A percentile compares a stretch with the other conserved stretches of the same genome.
Conservation (phyloP, 2,113 vertebrate species). For the Galbula dea region DNA sequence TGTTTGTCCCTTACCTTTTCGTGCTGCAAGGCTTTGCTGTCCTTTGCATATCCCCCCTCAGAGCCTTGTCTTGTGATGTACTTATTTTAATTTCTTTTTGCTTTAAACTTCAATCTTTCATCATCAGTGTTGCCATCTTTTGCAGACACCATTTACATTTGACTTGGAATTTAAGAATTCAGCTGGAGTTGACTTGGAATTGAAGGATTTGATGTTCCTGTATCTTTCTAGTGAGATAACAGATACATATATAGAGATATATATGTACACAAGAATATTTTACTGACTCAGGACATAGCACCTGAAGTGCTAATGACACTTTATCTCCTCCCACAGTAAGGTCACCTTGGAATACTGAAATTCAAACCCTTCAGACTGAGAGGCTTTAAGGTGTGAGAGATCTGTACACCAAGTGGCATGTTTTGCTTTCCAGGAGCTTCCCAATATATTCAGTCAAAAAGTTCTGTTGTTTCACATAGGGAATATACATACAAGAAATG, state of each 20-base stretch:
- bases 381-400: background rate
- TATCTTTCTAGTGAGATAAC: background rate
- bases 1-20: too few relatives aligned
- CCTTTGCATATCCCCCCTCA: too few relatives aligned
- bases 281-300: background rate
- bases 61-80: too few relatives aligned
- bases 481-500: background rate
- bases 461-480: background rate
- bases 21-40: too few relatives aligned
- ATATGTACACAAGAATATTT: background rate
- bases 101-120: too few relatives aligned
- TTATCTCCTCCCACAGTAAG: background rate
- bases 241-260: too few relatives aligned
- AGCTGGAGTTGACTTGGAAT: background rate
- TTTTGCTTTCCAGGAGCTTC: background rate
- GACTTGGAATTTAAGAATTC: background rate
- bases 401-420: background rate
- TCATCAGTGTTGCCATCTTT: background rate
- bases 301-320: background rate
- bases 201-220: background rate
- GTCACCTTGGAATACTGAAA: background rate
- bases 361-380: background rate
- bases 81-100: too few relatives aligned
- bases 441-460: background rate
- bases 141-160: background rate